A percentile compares a stretch with the other conserved stretches of the same genome.
Evolutionary conservation across 2,113 vertebrate genomes (phyloP).

Genomic region (Phoenicopterus ruber): DNA sequence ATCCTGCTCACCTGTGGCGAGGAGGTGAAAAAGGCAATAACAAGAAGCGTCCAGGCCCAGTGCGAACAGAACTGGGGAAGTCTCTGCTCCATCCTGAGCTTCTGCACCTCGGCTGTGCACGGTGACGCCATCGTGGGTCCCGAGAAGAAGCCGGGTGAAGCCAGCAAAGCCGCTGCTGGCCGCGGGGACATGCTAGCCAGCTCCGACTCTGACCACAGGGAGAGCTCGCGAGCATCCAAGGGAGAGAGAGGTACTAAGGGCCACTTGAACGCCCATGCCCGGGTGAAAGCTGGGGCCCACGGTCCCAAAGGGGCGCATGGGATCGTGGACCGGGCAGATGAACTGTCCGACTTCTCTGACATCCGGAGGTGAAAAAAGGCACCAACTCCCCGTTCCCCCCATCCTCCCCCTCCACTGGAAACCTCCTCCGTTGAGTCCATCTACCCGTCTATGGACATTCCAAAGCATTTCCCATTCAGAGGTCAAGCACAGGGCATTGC

Average conservation of each 20-base stretch:
- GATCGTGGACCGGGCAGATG: slow-evolving; percentile 79
- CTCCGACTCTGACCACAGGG: slow-evolving; percentile 73
- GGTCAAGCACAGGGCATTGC: slow-evolving; percentile 84
- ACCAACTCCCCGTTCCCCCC: neutral
- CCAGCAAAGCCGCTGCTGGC: slow-evolving; percentile 43
- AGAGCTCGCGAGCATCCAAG: slow-evolving; percentile 74
- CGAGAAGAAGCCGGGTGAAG: slow-evolving; percentile 66
- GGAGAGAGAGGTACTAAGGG: slow-evolving; percentile 81
- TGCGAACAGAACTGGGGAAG: slow-evolving; percentile 96
- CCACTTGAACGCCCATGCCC: slow-evolving; percentile 72
- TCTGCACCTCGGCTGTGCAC: slow-evolving; percentile 78
- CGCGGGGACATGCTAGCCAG: slow-evolving; percentile 41
- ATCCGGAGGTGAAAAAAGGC: slow-evolving; percentile 90
- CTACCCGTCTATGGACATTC: slow-evolving; percentile 90
- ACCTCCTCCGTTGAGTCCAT: slow-evolving; percentile 66
- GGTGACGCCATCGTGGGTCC: slow-evolving; percentile 51
- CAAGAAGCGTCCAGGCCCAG: slow-evolving; percentile 87
- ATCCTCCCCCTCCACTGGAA: slow-evolving; percentile 21
- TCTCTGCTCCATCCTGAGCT: slow-evolving; percentile 91
- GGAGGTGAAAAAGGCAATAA: slow-evolving; percentile 92
- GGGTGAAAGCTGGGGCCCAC: slow-evolving; percentile 72
- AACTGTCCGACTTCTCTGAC: slow-evolving; percentile 85
- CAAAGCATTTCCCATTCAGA: slow-evolving; percentile 90
- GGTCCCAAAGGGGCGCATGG: slow-evolving; percentile 78
- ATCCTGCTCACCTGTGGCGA: slow-evolving; percentile 92